phyloP scores from a whole-genome alignment of 2,113 vertebrate genomes.

The Clarias batrachus region DNA sequence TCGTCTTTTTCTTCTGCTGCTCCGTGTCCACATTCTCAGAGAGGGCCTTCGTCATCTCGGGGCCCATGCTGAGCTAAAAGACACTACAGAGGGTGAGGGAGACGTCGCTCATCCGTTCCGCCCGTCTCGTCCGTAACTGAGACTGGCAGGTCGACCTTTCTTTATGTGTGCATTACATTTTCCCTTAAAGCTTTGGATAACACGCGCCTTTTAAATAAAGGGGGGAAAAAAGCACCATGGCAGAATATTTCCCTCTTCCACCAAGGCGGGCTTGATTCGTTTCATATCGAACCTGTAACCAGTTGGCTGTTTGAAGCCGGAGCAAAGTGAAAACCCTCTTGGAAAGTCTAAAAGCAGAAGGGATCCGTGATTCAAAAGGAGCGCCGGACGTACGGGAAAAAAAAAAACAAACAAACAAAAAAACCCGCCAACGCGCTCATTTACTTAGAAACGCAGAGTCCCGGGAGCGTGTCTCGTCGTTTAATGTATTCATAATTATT shows the following conservation, averaged over 20 bases:
- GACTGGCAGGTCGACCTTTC: conserved; percentile 72
- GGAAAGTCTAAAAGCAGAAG: neutral
- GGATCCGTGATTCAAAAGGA: neutral
- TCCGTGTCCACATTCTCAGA: conserved; percentile 16
- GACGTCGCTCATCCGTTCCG: conserved; percentile 55
- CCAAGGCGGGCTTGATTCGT: neutral
- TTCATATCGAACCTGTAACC: neutral
- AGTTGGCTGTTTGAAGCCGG: conserved; percentile 44
- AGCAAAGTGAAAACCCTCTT: neutral
- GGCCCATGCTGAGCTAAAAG: conserved; percentile 33
- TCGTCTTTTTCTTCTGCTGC: neutral
- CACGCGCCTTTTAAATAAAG: conserved; percentile 52
- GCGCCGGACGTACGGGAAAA: neutral
- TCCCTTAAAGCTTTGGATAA: conserved; percentile 39
- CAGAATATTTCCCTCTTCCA: conserved; percentile 56
- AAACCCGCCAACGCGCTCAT: conserved; percentile 55
- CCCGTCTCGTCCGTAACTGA: conserved; percentile 61
- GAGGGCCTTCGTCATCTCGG: conserved; percentile 52
- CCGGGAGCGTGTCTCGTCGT: conserved; percentile 67
- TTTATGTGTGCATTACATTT: conserved; percentile 70
- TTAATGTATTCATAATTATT: conserved; percentile 74
- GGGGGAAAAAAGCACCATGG: conserved; percentile 55
- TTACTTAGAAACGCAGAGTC: conserved; percentile 63
- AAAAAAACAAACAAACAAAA: conserved; percentile 33
- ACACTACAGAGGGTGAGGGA: neutral